Evolutionary conservation across 92 coral and sea anemone genomes (phyloP).

Genomic region (Meandrina meandrites): DNA sequence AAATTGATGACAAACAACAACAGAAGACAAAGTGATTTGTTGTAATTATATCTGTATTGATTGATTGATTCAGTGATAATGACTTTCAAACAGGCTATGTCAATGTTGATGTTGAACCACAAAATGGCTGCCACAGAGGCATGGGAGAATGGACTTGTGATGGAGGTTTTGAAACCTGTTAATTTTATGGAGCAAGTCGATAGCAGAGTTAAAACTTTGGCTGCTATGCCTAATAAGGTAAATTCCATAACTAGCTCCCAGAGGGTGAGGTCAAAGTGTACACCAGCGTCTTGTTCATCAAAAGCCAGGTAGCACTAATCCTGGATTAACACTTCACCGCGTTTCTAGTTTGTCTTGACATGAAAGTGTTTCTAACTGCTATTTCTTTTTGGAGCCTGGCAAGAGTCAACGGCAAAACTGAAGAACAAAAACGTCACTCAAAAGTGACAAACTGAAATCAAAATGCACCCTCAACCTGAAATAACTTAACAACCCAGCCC

Average conservation of each 20-base stretch:
- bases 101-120: slow-evolving; percentile 80
- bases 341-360: no score
- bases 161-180: slow-evolving; percentile 57
- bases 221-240: slow-evolving; percentile 75
- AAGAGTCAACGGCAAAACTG: no score
- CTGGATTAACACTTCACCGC: no score
- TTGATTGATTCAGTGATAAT: no score
- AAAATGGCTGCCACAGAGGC: slow-evolving; percentile 78
- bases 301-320: no score
- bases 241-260: background rate
- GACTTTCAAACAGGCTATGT: slow-evolving; percentile 60
- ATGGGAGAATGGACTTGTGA: slow-evolving; percentile 75
- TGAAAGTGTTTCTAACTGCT: no score
- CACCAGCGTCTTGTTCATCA: background rate
- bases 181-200: slow-evolving; percentile 67
- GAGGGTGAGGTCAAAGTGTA: background rate
- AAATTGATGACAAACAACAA: background rate
- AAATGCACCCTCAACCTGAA: no score
- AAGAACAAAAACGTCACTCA: no score
- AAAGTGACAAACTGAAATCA: no score
- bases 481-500: no score
- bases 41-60: no score
- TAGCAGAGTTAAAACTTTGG: slow-evolving; percentile 55
- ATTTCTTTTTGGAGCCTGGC: no score
- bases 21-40: background rate